These are phyloP conservation scores for Noctua janthe DNA, from an alignment of 2,888 invertebrate species.

Conservation along the genomic window DNA sequence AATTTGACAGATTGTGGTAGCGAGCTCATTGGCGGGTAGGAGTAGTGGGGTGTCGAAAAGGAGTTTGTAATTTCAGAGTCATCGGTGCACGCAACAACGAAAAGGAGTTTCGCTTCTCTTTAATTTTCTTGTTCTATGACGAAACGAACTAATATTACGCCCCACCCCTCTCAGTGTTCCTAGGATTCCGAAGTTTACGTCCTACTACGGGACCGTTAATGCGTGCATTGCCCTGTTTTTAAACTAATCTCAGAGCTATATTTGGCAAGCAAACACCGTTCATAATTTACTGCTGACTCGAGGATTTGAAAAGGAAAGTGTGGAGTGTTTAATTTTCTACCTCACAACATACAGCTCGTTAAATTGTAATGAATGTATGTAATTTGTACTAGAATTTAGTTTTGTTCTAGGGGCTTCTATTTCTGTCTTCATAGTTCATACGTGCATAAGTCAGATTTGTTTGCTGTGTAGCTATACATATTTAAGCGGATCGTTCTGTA, in stretches of 20 bases:
- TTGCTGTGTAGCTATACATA: not conserved
- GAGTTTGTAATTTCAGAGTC: not conserved
- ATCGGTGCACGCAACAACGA: not conserved
- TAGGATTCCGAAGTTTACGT: constrained; percentile 24
- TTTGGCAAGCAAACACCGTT: constrained; percentile 36
- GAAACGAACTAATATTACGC: constrained; percentile 50
- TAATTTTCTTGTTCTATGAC: constrained; percentile 9
- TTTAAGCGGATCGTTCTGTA: not conserved
- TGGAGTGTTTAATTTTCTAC: constrained; percentile 27
- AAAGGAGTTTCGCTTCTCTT: not conserved
- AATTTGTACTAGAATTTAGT: constrained; percentile 20
- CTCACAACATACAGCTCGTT: not conserved
- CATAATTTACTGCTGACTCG: constrained; percentile 27
- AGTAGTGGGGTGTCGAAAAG: not conserved
- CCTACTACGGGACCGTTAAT: constrained; percentile 18
- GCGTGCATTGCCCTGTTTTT: constrained; percentile 48
- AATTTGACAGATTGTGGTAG: too few species aligned
- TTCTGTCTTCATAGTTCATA: not conserved
- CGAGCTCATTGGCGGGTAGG: not conserved
- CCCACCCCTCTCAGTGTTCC: constrained; percentile 23
- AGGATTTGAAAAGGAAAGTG: constrained; percentile 47
- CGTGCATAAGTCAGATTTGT: not conserved
- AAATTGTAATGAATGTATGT: constrained; percentile 26
- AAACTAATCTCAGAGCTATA: constrained; percentile 23
- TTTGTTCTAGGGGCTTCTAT: constrained; percentile 19